phyloP scores from a whole-genome alignment of 1,140 invertebrate species.

The Trinorchestia longiramus region DNA sequence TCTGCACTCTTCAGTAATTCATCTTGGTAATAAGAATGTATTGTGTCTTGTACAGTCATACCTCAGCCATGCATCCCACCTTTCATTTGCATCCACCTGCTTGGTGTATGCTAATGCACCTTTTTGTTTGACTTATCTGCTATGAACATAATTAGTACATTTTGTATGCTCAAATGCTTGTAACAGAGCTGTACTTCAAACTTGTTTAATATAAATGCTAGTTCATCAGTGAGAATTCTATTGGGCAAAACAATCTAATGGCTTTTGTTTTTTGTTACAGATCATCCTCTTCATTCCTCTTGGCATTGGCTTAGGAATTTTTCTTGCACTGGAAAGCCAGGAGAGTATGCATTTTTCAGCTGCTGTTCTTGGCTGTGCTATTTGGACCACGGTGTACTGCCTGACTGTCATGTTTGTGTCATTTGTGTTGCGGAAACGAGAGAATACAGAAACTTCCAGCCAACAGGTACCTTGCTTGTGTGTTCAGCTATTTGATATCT shows the following conservation, averaged over 20 bases:
- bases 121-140: too few relatives aligned
- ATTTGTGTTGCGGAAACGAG: not conserved
- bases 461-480: not conserved
- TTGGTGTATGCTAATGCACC: too few relatives aligned
- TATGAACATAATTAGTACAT: too few relatives aligned
- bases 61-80: too few relatives aligned
- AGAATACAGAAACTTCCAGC: not conserved
- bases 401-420: not conserved
- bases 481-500: not conserved
- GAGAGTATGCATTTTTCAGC: slow-evolving; percentile 10
- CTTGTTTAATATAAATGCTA: not conserved
- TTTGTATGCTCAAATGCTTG: too few relatives aligned
- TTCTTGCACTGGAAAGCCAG: slow-evolving; percentile 2
- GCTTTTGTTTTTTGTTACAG: not conserved
- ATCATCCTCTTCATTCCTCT: slow-evolving; percentile 6
- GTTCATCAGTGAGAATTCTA: too few relatives aligned
- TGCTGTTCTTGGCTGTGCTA: not conserved
- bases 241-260: not conserved
- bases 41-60: too few relatives aligned
- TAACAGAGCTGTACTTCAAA: too few relatives aligned
- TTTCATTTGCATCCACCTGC: too few relatives aligned
- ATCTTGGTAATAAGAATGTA: too few relatives aligned
- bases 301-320: not conserved
- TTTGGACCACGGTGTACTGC: slow-evolving; percentile 16
- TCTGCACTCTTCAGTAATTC: too few relatives aligned